Conservation (phyloP, 2,888 invertebrate species). For the Drosophila anceps region DNA sequence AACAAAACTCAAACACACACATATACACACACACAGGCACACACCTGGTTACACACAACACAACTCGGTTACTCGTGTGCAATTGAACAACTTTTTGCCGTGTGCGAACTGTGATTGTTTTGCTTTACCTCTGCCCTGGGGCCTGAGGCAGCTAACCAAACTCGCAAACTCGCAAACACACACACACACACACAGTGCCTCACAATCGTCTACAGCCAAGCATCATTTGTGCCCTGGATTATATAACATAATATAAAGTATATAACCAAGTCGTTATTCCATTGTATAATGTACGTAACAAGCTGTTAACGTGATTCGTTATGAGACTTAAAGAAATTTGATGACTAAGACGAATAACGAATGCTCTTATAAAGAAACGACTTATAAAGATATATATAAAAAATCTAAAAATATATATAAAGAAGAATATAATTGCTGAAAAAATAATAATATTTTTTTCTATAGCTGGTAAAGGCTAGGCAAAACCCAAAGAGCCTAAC, state of each 20-base stretch:
- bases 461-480: not conserved
- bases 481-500: not conserved
- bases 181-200: not conserved
- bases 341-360: not conserved
- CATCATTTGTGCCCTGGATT: conserved; percentile 23
- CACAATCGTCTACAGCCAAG: conserved; percentile 19
- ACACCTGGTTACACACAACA: conserved; percentile 9
- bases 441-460: not conserved
- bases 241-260: conserved; percentile 29
- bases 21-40: not conserved
- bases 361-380: not conserved
- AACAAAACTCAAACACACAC: conserved; percentile 12
- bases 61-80: conserved; percentile 23
- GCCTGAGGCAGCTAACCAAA: conserved; percentile 5
- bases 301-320: conserved; percentile 34
- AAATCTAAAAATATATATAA: not conserved
- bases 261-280: conserved; percentile 37
- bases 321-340: not conserved
- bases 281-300: conserved; percentile 39
- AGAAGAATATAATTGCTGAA: not conserved
- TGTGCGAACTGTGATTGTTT: conserved; percentile 40
- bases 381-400: not conserved
- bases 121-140: conserved; percentile 28
- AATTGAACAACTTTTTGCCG: conserved; percentile 43
- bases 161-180: not conserved